A percentile compares a stretch with the other conserved stretches of the same genome.
Evolutionary conservation across 1,140 invertebrate genomes (phyloP).

Genomic region (Brachionus rubens): DNA sequence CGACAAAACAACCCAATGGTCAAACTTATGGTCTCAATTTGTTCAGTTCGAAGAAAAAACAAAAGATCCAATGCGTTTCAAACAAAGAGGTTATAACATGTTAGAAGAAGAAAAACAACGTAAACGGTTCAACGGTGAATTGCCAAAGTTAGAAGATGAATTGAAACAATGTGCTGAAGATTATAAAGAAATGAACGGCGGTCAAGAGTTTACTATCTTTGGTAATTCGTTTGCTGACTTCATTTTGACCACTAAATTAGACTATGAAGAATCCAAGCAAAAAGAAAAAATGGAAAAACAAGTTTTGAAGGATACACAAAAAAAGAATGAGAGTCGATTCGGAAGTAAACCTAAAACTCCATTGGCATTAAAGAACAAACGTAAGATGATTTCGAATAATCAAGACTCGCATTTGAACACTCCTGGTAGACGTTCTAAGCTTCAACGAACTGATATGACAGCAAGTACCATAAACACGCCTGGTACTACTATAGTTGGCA

Average conservation of each 20-base stretch:
- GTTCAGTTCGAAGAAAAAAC: slow-evolving; percentile 43
- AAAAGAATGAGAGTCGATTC: slow-evolving; percentile 25
- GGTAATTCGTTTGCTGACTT: neutral
- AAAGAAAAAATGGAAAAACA: slow-evolving; percentile 30
- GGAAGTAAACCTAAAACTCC: slow-evolving; percentile 17
- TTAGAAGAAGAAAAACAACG: slow-evolving; percentile 36
- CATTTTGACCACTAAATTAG: neutral
- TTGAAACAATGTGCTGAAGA: neutral
- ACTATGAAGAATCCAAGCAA: slow-evolving; percentile 32
- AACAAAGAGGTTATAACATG: slow-evolving; percentile 38
- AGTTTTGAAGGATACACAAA: slow-evolving; percentile 1
- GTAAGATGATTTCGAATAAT: slow-evolving; percentile 23
- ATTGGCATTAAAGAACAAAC: slow-evolving; percentile 17
- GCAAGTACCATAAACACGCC: neutral
- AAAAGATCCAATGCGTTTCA: slow-evolving; percentile 31
- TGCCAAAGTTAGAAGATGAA: slow-evolving; percentile 39
- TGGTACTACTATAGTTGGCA: neutral
- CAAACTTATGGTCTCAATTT: slow-evolving; percentile 3
- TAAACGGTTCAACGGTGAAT: slow-evolving; percentile 1
- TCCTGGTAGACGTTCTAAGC: neutral
- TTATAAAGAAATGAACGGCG: neutral
- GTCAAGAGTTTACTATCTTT: slow-evolving; percentile 16
- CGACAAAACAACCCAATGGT: slow-evolving; percentile 14
- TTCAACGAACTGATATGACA: slow-evolving; percentile 2
- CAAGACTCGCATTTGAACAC: neutral